Base-by-base conservation (phyloP, 2,797 vertebrate genomes). In the Sphaeramia orbicularis region DNA sequence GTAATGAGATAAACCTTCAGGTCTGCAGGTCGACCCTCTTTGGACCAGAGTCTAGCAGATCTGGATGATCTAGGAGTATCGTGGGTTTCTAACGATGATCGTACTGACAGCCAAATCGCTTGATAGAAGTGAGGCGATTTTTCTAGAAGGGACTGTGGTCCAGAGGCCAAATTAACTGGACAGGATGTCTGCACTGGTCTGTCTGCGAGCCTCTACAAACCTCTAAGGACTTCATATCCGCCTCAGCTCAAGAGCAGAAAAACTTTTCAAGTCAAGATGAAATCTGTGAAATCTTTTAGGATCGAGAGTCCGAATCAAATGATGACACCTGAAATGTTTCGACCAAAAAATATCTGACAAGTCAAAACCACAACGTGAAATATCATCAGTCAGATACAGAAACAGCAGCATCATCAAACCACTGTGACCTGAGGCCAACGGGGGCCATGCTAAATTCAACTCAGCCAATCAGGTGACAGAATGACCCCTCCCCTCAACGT, bases 301-400 rank as follows among this genome's bases (percentile, higher is more conserved):
- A 94, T 96, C 95, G n/a, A n/a, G n/a, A n/a, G n/a, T n/a, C n/a
- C 95, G 95, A 96, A 96, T 95, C 95, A 96, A 96, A 96, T 94
- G 95, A 95, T 95, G 95, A 95, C 95, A 96, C 95, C 96, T 96
- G 95, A 95, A 96, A 96, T 94, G 95, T 95, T 96, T 95, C 95
- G 94, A 96, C 95, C 95, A 95, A 38, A 57, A 44, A 36, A 60
- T 8, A 45, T 48, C 43, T 59, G 16, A 37, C 11, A 27, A 30
- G n/a, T n/a, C n/a, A n/a, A n/a, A n/a, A n/a, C n/a, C 52, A 54
- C 21, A 48, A 52, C 32, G n/a, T n/a, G n/a, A n/a, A n/a, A n/a
- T n/a, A n/a, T n/a, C n/a, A n/a, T n/a, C n/a, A n/a, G n/a, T n/a
- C n/a, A n/a, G n/a, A n/a, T n/a, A n/a, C n/a, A n/a, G n/a, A n/a